These are phyloP conservation scores for Cervus canadensis DNA, from an alignment of 2,113 vertebrate species.

Conservation along the genomic window DNA sequence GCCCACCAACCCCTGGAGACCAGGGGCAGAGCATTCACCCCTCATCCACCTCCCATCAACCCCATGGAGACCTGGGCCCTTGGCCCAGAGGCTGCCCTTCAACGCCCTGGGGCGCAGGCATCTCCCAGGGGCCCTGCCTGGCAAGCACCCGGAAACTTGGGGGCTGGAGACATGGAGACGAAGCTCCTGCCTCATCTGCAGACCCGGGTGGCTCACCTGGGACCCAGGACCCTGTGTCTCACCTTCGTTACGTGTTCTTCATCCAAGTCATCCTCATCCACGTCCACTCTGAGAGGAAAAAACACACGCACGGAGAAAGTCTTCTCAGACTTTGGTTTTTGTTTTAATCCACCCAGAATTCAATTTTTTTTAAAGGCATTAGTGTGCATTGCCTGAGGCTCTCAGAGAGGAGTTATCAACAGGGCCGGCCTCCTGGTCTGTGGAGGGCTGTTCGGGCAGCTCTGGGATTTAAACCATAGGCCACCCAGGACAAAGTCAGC, in stretches of 20 bases:
- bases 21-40: not conserved
- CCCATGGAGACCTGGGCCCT: not conserved
- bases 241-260: conserved; percentile 96
- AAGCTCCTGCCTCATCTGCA: accelerated
- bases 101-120: not conserved
- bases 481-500: not conserved
- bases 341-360: not conserved
- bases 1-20: not conserved
- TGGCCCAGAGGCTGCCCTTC: not conserved
- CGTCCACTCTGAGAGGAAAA: conserved; percentile 76
- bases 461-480: not conserved
- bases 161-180: not conserved
- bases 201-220: not conserved
- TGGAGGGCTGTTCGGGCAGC: not conserved
- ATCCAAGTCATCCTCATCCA: conserved; percentile 88
- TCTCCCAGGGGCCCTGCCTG: not conserved
- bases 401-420: not conserved
- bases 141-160: not conserved
- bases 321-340: not conserved
- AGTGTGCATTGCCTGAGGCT: not conserved
- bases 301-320: not conserved
- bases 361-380: not conserved
- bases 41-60: accelerated
- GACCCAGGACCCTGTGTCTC: not conserved
- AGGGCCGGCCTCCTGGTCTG: not conserved